Percentiles rank a stretch among this genome's conserved stretches.
phyloP scores from a whole-genome alignment of 2,888 invertebrate species.

The Periphyllus acericola region DNA sequence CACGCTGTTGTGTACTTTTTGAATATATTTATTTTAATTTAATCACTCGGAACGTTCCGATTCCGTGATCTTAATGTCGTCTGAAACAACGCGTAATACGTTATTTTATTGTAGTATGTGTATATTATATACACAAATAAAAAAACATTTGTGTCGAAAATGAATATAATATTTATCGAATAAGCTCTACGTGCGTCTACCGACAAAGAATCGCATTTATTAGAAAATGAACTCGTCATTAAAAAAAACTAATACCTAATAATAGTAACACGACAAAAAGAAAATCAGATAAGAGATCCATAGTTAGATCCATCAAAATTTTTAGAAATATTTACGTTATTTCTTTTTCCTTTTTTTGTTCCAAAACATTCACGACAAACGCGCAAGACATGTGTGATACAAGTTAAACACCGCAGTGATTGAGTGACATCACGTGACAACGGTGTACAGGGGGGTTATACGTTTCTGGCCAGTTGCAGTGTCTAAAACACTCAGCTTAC shows the following conservation, averaged over 20 bases:
- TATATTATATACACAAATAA: no score
- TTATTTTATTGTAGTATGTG: not conserved
- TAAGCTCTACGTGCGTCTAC: not conserved
- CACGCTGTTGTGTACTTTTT: not conserved
- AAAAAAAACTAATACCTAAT: not conserved
- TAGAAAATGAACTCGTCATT: conserved; percentile 13
- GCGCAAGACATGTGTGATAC: not conserved
- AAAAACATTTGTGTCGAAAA: conserved; percentile 10
- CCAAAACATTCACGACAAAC: not conserved
- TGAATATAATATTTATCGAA: not conserved
- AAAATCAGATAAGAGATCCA: not conserved
- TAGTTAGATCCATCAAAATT: not conserved
- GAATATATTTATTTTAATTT: conserved; percentile 57
- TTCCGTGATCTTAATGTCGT: conserved; percentile 41
- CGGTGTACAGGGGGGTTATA: not conserved
- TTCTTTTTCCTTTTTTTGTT: not conserved
- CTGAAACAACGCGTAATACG: conserved; percentile 18
- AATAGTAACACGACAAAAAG: not conserved
- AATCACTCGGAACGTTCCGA: conserved; percentile 33
- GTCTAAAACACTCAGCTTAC: no score
- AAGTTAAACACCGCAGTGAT: not conserved
- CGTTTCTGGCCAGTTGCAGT: no score
- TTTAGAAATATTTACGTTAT: not conserved
- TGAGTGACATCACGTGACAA: not conserved
- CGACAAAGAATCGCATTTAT: conserved; percentile 3